Base-by-base conservation (phyloP, 2,113 vertebrate genomes). In the Prietella phreatophila region DNA sequence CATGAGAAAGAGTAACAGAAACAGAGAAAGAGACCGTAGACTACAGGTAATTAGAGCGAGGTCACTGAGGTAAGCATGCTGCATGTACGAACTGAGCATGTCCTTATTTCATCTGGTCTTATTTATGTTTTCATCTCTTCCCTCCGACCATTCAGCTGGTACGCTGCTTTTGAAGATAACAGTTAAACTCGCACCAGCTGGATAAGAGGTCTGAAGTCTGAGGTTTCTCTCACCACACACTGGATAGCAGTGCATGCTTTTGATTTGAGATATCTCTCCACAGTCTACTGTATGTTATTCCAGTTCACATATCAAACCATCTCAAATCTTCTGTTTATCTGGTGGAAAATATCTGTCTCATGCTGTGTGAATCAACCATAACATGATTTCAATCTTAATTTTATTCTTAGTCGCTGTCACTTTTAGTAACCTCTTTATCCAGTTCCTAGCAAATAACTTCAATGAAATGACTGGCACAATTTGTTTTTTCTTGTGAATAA, bases 81-180 rank as follows among this genome's bases (percentile, higher is more conserved):
- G 27, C 42, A 55, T 80, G 84, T 60, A 86, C 39, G 73, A 87
- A 63, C 39, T 33, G 50, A 63, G 82, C 60, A 78, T 75, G 84
- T 88, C 86, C 78, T 76, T 30, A 58, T 58, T 58, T 89, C 76
- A 90, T 90, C 81, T 76, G 30, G 79, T 90, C 88, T 83, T 86
- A 89, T 86, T 87, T 85, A 61, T 85, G 50, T 88, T 84, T 87
- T 87, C n/a, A 36, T 89, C 25, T 50, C 84, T 88, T 67, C 73
- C 85, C 84, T 88, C 83, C 7, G 58, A 76, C 89, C 76, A 67
- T 84, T 89, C 69, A 65, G n/a, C 60, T 87, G 30, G 80, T 88
- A 25, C 39, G 58, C 30, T 67, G 82, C 58, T 84, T 91, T 86
- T 89, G 79, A 91, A 90, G 88, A 90, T 83, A 88, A n/a, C 86